A percentile compares a stretch with the other conserved stretches of the same genome.
These are phyloP conservation scores for Zeuzera pyrina DNA, from an alignment of 2,888 invertebrate genomes.

Conservation along the genomic window DNA sequence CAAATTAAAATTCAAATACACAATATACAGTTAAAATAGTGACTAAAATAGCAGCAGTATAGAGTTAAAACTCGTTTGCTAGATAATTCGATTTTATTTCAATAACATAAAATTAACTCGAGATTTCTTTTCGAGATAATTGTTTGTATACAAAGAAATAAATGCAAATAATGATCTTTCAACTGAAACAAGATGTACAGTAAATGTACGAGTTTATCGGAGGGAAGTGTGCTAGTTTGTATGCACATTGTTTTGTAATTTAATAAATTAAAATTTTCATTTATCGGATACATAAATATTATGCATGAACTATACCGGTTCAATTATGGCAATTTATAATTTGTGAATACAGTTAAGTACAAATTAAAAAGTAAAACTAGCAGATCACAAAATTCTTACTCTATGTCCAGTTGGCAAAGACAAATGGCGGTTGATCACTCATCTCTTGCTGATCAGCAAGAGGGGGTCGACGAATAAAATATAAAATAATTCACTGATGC, in stretches of 20 bases:
- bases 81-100: constrained; percentile 37
- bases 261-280: too few relatives aligned
- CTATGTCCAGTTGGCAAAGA: constrained; percentile 70
- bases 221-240: constrained; percentile 37
- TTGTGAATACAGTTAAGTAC: constrained; percentile 52
- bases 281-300: constrained; percentile 32
- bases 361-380: constrained; percentile 63
- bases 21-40: constrained; percentile 69
- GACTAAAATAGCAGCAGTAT: constrained; percentile 59
- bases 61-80: constrained; percentile 41
- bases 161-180: constrained; percentile 1
- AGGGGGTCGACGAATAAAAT: constrained; percentile 57
- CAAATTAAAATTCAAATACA: constrained; percentile 65
- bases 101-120: constrained; percentile 31
- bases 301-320: constrained; percentile 43
- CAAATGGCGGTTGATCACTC: constrained; percentile 67
- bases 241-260: constrained; percentile 11
- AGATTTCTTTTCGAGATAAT: constrained; percentile 19
- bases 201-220: constrained; percentile 23
- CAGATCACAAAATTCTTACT: constrained; percentile 64
- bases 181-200: background rate
- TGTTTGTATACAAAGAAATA: too few relatives aligned
- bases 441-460: constrained; percentile 47
- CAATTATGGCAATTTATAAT: constrained; percentile 63
- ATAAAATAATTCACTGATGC: constrained; percentile 47